Evolutionary conservation across 2,797 vertebrate genomes (phyloP).

Genomic region (Thaleichthys pacificus): DNA sequence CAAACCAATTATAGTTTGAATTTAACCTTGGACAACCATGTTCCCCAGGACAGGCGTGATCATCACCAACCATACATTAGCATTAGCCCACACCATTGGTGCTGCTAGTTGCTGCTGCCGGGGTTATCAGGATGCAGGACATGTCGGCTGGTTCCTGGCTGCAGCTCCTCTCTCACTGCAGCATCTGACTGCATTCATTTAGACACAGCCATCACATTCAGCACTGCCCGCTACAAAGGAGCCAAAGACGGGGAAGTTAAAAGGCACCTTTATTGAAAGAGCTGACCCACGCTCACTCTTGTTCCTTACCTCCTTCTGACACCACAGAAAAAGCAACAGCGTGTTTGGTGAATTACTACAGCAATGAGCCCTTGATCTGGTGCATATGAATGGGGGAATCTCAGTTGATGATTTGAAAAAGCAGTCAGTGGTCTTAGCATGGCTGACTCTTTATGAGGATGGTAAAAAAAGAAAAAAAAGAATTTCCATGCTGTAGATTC

Average conservation of each 20-base stretch:
- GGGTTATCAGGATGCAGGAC: conserved; percentile 47
- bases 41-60: conserved; percentile 38
- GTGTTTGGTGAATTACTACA: conserved; percentile 24
- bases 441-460: neutral
- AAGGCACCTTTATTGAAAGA: conserved; percentile 40
- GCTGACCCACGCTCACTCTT: neutral
- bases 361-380: conserved; percentile 24
- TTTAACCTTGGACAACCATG: conserved; percentile 39
- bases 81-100: neutral
- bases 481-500: neutral
- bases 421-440: neutral
- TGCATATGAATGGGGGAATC: conserved; percentile 26
- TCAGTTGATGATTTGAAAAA: conserved; percentile 27
- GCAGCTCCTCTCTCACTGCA: conserved; percentile 32
- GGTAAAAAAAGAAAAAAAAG: too few species aligned
- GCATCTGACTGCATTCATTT: conserved; percentile 45
- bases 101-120: conserved; percentile 1
- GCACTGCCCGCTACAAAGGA: neutral
- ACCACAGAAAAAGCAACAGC: conserved; percentile 34
- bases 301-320: neutral
- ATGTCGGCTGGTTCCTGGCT: conserved; percentile 37
- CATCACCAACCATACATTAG: conserved; percentile 38
- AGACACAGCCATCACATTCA: conserved; percentile 6
- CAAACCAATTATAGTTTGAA: conserved; percentile 10
- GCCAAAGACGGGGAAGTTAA: conserved; percentile 39